Evolutionary conservation across 92 coral and sea anemone species (phyloP), one percentile per base, ranked within the genome.

Genomic region (Isaurus tuberculatus): DNA sequence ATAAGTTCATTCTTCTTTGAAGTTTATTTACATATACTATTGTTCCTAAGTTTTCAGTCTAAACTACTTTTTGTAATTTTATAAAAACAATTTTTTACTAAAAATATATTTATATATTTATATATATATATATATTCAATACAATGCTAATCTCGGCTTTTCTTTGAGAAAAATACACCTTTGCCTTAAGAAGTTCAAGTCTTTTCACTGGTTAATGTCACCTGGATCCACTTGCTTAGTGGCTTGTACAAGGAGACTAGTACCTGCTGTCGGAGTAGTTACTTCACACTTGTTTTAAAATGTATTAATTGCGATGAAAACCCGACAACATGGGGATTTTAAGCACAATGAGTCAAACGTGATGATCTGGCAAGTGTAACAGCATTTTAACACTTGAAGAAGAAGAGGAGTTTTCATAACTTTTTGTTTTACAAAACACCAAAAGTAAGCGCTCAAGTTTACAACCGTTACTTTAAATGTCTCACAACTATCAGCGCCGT

Each of bases 21-120:
- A 57, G 32, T 77, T 58, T 77, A 77, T 77, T 58, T 77, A 77
- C 82, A 77, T 15, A 58, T 77, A 33, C 82, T 58, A 33, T 77
- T 23, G 82, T 16, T 57, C 53, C 44, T 75, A 67, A 40, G 34
- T 77, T 58, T 77, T 43, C 70, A 26, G 69, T 57, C 26, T 77
- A 57, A 74, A 49, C 66, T 40, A 36, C 44, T 30, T 4, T 32
- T 22, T 44, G 70, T 34, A 30, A 57, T 33, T 53, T 57, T 64
- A 48, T 53, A 77, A 77, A 75, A 77, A 77, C 31, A 58, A 74
- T 8, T 74, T 74, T 77, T 20, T 77, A 77, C 82, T 77, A 77
- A 77, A 75, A 77, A 77, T 75, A 75, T 75, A 53, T 75, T 55
- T 75, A 55, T 75, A 55, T 69, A 71, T 58, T 20, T 55, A 55